These are phyloP conservation scores for Holothuria glaberrima DNA, from an alignment of 35 echinoderm and acorn worm genomes.

Conservation along the genomic window DNA sequence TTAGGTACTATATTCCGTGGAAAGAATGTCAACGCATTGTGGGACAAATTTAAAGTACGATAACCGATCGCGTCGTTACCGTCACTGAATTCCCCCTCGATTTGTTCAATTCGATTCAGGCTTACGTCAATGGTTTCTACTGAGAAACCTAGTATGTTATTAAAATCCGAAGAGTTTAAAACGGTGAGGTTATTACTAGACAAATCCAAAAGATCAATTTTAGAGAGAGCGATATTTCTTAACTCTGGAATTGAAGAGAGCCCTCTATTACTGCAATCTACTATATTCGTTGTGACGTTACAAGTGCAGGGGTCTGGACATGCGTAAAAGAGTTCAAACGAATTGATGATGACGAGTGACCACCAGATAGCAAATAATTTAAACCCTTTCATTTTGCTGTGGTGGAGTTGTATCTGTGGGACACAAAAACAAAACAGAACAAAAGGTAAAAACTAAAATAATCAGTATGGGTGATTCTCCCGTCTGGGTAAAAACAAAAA, in stretches of 20 bases:
- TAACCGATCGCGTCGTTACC: constrained; percentile 16
- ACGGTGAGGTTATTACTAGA: constrained; percentile 36
- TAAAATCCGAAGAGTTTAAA: constrained; percentile 43
- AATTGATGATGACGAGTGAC: neutral
- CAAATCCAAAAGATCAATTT: constrained; percentile 40
- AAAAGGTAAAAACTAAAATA: neutral
- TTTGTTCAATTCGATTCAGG: constrained; percentile 1
- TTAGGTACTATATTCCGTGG: constrained; percentile 16
- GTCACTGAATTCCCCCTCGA: constrained; percentile 36
- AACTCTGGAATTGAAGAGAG: constrained; percentile 3
- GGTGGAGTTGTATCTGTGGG: neutral
- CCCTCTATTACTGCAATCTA: constrained; percentile 18
- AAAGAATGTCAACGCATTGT: constrained; percentile 31
- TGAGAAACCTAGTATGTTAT: neutral
- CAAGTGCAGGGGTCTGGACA: constrained; percentile 19
- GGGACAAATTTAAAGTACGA: constrained; percentile 32
- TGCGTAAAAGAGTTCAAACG: neutral
- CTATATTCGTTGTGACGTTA: neutral
- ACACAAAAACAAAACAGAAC: neutral
- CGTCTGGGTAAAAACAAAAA: too few relatives aligned
- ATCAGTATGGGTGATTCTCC: too few relatives aligned
- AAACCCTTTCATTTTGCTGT: neutral
- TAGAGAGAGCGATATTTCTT: constrained; percentile 12
- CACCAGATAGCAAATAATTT: neutral
- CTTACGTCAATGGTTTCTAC: constrained; percentile 39